Evolutionary conservation across 2,888 invertebrate species (phyloP).

Genomic region (Macroteleia sp.): DNA sequence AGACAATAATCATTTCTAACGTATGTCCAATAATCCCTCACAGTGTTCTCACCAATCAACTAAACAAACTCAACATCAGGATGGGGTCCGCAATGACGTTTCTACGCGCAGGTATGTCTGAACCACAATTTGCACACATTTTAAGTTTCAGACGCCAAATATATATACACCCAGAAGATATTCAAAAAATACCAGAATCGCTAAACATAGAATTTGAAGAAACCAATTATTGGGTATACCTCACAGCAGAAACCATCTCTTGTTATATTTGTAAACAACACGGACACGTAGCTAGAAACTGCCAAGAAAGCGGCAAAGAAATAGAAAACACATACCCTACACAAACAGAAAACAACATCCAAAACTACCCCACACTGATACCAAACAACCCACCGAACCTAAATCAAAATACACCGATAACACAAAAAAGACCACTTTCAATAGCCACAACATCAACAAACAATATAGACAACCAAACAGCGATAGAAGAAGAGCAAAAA

Average conservation of each 20-base stretch:
- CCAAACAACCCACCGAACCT: neutral
- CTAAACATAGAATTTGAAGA: conserved; percentile 4
- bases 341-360: neutral
- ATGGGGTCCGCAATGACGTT: conserved; percentile 13
- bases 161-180: conserved; percentile 18
- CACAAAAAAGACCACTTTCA: no score
- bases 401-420: neutral
- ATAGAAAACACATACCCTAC: neutral
- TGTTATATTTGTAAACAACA: conserved; percentile 15
- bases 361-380: neutral
- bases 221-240: conserved; percentile 3
- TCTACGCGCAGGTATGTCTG: conserved; percentile 23
- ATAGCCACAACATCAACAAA: no score
- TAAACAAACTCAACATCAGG: conserved; percentile 34
- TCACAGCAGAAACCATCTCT: neutral
- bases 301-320: neutral
- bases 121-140: conserved; percentile 18
- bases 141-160: conserved; percentile 28
- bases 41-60: neutral
- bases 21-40: conserved; percentile 62
- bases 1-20: conserved; percentile 65
- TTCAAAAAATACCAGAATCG: conserved; percentile 5
- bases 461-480: no score
- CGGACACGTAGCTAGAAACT: conserved; percentile 14
- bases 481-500: no score